Evolutionary conservation across 2,888 invertebrate species (phyloP), one percentile per base, ranked within the genome.

Genomic region (Dromius quadrimaculatus): DNA sequence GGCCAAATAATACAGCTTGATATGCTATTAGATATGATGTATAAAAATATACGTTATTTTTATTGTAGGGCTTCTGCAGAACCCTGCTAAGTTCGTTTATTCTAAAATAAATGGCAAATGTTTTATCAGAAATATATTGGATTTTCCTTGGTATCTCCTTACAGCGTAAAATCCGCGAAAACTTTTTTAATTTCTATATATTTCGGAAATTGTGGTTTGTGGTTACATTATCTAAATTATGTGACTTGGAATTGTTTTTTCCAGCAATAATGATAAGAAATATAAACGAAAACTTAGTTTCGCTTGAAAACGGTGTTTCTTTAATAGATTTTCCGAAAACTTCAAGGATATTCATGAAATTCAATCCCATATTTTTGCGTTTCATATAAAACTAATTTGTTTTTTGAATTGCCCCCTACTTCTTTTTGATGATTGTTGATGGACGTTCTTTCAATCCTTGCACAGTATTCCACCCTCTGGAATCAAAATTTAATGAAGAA

Each of bases 191-290:
- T 38, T 32, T 61, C 41, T 61, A 32, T 9, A 11, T 61, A 22
- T n/a, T 41, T 22, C 63, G 32, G 41, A 63, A 22, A 19, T 47
- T 23, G 13, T 11, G 47, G 47, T 22, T 22, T 23, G 20, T 19
- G 45, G 45, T 63, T 15, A 41, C 5, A 32, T 15, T 63, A 23
- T 34, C 13, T 38, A 38, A 38, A 61, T 43, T 23, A 17, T 43
- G 17, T 47, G 47, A 45, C 15, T 63, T 38, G 43, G 38, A 23
- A 28, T n/a, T 23, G 13, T 20, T 41, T 41, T 61, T 61, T 41
- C 41, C 13, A 32, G 9, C 22, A 22, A 8, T 59, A 4, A 20
- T 19, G 11, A 47, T 22, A 47, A 47, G 20, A 22, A 47, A 11
- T 2, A 6, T 17, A 43, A 43, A 43, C n/a, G n/a, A 43, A 13